Base-by-base conservation (phyloP, 2,113 vertebrate species). In the Grantiella picta region DNA sequence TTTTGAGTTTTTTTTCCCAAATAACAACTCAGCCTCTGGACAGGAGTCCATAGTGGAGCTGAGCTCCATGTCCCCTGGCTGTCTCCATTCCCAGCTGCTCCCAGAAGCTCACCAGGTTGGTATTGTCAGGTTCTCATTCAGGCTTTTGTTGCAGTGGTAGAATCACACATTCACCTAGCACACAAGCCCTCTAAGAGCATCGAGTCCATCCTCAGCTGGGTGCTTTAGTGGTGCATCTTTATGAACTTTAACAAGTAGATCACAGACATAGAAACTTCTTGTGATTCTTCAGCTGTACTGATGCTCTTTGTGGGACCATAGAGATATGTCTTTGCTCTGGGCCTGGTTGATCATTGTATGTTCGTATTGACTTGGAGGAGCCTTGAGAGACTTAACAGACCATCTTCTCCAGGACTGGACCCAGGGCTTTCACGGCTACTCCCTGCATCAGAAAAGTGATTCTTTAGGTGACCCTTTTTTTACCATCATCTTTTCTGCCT, bases 21-120 rank as follows among this genome's bases (percentile, higher is more conserved):
- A n/a, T 44, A 71, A 29, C 24, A 12, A 2, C 25, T 57, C 54
- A 11, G 12, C 16, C 28, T n/a, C 19, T 52, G 45, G 31, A 6
- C 29, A 40, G 36, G 25, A 20, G 44, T 7, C n/a, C 49, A 8
- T 8, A 19, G 36, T 9, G n/a, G 66, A 61, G 36, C 29, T 83
- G 50, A 49, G 40, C 9, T 50, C 11, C 60, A 0, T 3, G 0
- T 57, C 6, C 40, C 29, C 52, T 33, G 25, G 6, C 40, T 47
- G 20, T 29, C 23, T 64, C 20, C 2, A 4, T 33, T 56, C 57
- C 40, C 53, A 72, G 57, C 45, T 79, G 5, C 53, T 60, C 5
- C 59, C 47, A 66, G 56, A 15, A 45, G 6, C 36, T 68, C 60
- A 24, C 22, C 36, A 40, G 49, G 15, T 1, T 72, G 31, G 5